Evolutionary conservation across 2,113 vertebrate genomes (phyloP), one percentile per base, ranked within the genome.

Genomic region (Panurus biarmicus): DNA sequence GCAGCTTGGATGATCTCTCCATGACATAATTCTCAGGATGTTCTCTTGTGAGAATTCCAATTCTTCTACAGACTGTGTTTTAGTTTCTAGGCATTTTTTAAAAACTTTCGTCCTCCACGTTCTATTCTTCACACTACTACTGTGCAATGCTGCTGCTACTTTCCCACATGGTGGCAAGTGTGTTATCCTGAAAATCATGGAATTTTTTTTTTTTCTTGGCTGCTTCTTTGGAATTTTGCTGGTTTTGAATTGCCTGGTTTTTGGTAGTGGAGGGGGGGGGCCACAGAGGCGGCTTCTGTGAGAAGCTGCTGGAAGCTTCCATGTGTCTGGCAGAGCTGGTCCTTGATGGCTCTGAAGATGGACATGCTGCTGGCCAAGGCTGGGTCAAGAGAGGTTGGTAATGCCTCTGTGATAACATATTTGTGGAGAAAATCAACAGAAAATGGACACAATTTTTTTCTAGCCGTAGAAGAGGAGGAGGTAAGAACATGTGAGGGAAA

Each of bases 41-140:
- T 29, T 29, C 36, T 36, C 22, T 47, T 28, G 12, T 48, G 11
- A 54, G 31, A 67, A 75, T 60, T 70, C 23, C 6, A 14, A 42
- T n/a, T 54, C 17, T 42, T 64, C 28, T 53, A n/a, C 14, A 77
- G 44, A 58, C 6, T 42, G 6, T 42, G 6, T 61, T 61, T 56
- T 50, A 29, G 6, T 67, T 89, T 81, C 29, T 72, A 62, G 50
- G 16, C 3, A 40, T 17, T 50, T 88, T 47, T 80, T 60, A 36
- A 2, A 16, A 61, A 35, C 14, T 18, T 40, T 71, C 1, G 0
- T 38, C 11, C 9, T 70, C 26, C 25, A 16, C 12, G 4, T 28
- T 70, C 23, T 20, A 18, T 26, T 38, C 38, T n/a, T 61, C 54
- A 33, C 11, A 29, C 24, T 40, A 38, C 28, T 15, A 57, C 9